These are phyloP conservation scores for Drosophila arawakana DNA, from an alignment of 1,140 invertebrate genomes.

Conservation along the genomic window DNA sequence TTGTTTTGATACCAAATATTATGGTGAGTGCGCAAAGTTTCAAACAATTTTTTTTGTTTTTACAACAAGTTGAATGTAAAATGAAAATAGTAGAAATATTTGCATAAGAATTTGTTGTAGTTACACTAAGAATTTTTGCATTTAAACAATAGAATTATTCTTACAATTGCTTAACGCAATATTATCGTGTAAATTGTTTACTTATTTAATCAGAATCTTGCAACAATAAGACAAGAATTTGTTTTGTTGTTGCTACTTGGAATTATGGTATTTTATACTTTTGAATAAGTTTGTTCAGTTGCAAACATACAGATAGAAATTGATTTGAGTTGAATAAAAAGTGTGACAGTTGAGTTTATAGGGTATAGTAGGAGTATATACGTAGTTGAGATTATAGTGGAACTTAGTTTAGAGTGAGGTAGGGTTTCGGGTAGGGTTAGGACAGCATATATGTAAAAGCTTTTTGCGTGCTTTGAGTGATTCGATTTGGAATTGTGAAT, in stretches of 20 bases:
- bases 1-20: conserved; percentile 41
- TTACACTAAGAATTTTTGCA: conserved; percentile 57
- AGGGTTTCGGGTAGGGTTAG: conserved; percentile 10
- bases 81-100: conserved; percentile 81
- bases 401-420: conserved; percentile 17
- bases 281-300: conserved; percentile 54
- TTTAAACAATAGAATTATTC: conserved; percentile 51
- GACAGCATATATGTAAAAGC: conserved; percentile 59
- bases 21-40: conserved; percentile 66
- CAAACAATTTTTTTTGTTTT: conserved; percentile 51
- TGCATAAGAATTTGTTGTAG: conserved; percentile 77
- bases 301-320: conserved; percentile 68
- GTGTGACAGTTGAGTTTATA: conserved; percentile 47
- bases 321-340: conserved; percentile 68
- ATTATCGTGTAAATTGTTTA: conserved; percentile 29
- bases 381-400: conserved; percentile 22
- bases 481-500: conserved; percentile 50
- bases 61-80: conserved; percentile 68
- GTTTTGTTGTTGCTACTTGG: conserved; percentile 17
- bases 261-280: conserved; percentile 32
- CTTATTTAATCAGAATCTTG: conserved; percentile 5
- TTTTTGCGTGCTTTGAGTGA: conserved; percentile 54
- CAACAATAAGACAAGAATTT: conserved; percentile 17
- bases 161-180: conserved; percentile 49
- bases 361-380: conserved; percentile 15